These are phyloP conservation scores for Agelaius tricolor DNA, from an alignment of 2,113 vertebrate species.

Conservation along the genomic window DNA sequence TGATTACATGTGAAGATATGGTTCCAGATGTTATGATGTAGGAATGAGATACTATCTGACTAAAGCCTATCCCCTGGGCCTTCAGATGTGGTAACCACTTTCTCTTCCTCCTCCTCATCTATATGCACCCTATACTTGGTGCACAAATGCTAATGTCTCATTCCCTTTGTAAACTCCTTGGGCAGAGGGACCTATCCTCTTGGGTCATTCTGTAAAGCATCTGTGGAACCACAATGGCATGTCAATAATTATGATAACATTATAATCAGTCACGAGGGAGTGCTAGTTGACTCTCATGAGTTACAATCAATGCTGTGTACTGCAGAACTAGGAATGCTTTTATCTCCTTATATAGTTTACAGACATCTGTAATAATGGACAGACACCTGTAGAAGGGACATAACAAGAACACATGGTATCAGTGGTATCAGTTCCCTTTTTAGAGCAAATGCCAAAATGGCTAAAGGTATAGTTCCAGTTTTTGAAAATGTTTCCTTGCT, in stretches of 20 bases:
- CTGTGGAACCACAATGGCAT: constrained; percentile 16
- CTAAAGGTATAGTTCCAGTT: background rate
- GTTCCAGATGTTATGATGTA: constrained; percentile 2
- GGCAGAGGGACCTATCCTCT: background rate
- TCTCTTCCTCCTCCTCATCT: background rate
- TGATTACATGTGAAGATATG: background rate
- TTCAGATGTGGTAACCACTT: background rate
- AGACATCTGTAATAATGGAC: background rate
- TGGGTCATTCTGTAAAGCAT: background rate
- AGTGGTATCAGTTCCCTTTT: background rate
- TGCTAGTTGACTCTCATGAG: constrained; percentile 12
- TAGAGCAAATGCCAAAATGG: background rate
- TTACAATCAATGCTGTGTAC: constrained; percentile 17
- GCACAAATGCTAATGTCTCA: background rate
- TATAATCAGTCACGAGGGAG: constrained; percentile 16
- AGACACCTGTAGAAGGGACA: background rate
- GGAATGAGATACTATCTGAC: background rate
- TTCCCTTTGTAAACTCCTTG: background rate
- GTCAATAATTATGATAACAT: constrained; percentile 32
- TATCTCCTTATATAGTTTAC: constrained; percentile 7
- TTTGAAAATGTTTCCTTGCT: background rate
- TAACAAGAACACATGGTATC: background rate
- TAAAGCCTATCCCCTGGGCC: background rate
- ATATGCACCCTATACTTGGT: background rate
- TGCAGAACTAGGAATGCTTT: constrained; percentile 16